A percentile compares a stretch with the other conserved stretches of the same genome.
Evolutionary conservation across 2,797 vertebrate genomes (phyloP).

Genomic region (Anguilla megastoma): DNA sequence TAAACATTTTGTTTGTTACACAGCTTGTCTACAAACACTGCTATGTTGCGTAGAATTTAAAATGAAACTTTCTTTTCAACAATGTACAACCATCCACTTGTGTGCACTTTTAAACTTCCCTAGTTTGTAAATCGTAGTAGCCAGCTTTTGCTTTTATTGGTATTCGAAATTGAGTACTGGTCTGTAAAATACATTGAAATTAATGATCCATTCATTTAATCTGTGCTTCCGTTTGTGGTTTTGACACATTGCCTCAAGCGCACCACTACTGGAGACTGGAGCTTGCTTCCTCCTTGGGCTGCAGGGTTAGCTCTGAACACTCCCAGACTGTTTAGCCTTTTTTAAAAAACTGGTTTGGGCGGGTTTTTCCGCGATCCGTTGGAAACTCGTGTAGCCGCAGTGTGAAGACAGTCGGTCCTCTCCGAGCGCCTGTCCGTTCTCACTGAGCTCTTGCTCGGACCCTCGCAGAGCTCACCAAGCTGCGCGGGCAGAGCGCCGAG

Average conservation of each 20-base stretch:
- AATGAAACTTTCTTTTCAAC: too few relatives aligned
- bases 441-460: not conserved
- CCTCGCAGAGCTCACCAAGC: conserved; percentile 70
- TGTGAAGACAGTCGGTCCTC: not conserved
- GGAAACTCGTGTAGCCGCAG: not conserved
- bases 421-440: not conserved
- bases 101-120: too few relatives aligned
- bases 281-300: not conserved
- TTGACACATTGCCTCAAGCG: not conserved
- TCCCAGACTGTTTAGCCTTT: not conserved
- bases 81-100: too few relatives aligned
- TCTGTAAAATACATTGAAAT: too few relatives aligned
- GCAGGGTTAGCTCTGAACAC: not conserved
- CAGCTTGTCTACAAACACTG: too few relatives aligned
- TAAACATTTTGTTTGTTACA: too few relatives aligned
- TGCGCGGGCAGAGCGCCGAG: conserved; percentile 59
- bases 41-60: too few relatives aligned
- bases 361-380: not conserved
- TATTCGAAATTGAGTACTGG: too few relatives aligned
- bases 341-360: not conserved
- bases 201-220: not conserved
- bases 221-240: not conserved
- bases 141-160: too few relatives aligned
- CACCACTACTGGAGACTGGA: not conserved
- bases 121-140: too few relatives aligned